A percentile compares a stretch with the other conserved stretches of the same genome.
Conservation (phyloP, 2,888 invertebrate genomes). For the Cephus pulcher region DNA sequence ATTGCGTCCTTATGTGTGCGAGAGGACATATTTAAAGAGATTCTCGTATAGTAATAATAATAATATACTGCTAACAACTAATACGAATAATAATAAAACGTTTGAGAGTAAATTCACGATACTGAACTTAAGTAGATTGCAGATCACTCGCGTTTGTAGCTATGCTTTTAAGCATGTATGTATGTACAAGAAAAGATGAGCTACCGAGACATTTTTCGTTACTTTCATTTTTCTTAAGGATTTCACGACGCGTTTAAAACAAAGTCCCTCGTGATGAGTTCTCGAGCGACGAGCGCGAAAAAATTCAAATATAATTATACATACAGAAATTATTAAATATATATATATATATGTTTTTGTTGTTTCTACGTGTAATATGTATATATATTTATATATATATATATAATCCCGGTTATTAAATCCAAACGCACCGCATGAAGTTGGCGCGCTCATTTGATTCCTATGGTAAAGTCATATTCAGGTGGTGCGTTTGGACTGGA, state of each 20-base stretch:
- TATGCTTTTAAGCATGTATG: slow-evolving; percentile 42
- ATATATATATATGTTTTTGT: neutral
- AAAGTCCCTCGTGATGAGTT: neutral
- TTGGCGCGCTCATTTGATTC: no score
- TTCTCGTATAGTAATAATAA: slow-evolving; percentile 9
- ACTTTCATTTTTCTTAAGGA: neutral
- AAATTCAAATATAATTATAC: neutral
- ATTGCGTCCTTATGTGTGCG: neutral
- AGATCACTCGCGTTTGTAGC: slow-evolving; percentile 53
- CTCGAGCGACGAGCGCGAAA: neutral
- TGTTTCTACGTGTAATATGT: neutral
- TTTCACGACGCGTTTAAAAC: neutral
- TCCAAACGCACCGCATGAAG: no score
- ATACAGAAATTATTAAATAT: neutral
- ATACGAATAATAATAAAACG: slow-evolving; percentile 14
- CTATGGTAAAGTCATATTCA: no score
- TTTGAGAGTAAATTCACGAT: slow-evolving; percentile 16
- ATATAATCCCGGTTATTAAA: no score
- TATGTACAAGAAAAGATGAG: slow-evolving; percentile 46
- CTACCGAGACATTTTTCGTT: slow-evolving; percentile 23
- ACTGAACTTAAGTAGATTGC: slow-evolving; percentile 60
- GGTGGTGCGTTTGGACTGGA: no score
- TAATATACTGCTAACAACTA: slow-evolving; percentile 15
- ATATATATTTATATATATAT: neutral
- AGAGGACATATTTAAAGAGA: slow-evolving; percentile 7